Evolutionary conservation across 2,797 vertebrate genomes (phyloP), one percentile per base, ranked within the genome.

Genomic region (Avahi laniger): DNA sequence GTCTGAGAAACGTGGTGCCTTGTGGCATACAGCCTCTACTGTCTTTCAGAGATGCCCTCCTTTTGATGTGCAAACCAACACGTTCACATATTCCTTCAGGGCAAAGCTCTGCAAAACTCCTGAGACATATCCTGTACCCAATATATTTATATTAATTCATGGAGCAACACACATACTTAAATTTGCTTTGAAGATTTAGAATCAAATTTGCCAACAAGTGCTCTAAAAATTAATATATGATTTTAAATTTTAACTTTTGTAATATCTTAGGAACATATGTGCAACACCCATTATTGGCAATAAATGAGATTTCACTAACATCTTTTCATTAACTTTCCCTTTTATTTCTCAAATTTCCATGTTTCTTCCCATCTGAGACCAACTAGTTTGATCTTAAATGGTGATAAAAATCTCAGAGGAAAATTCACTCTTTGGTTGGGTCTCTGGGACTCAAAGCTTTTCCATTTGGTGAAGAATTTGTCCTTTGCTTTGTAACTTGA

Each of bases 181-280:
- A 85, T 73, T 88, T 89, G 8, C 9, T 48, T 9, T n/a, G 30
- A 52, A 59, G 52, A 38, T 30, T 65, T 94, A 93, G 87, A 70
- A 38, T 75, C 33, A 63, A 72, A 35, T 33, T 76, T 87, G 38
- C 43, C 11, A 35, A 46, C 24, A 70, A 57, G 43, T 90, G 18
- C 6, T 92, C 43, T 73, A 35, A 41, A 95, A 91, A 43, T 52
- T 59, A 78, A 46, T 30, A 26, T 48, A 75, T 41, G 30, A 54
- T 4, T 95, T 83, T 79, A 92, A 95, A 84, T 81, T 76, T 63
- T 91, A 86, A 38, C 20, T 73, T 94, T 48, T 67, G 4, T 57
- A 78, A 41, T 87, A 72, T 35, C 78, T 89, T 91, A 85, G 70
- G 18, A 83, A 59, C 7, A 20, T 24, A 28, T 20, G 41, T 82